A percentile compares a stretch with the other conserved stretches of the same genome.
These are phyloP conservation scores for Achlya flavicornis DNA, from an alignment of 2,888 invertebrate genomes.

Conservation along the genomic window DNA sequence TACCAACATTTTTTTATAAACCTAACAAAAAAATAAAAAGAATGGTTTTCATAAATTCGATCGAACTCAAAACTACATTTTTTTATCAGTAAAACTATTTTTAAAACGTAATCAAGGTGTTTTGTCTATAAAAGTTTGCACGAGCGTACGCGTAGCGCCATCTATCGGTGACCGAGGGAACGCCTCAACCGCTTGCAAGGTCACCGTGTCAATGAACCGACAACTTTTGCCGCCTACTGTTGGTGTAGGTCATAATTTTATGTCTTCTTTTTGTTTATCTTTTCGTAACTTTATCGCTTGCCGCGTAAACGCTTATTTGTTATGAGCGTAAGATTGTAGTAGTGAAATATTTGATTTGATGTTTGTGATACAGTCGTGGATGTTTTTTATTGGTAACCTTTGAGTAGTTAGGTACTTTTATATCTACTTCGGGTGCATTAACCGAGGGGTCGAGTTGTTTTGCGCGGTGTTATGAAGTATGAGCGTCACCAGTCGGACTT, in stretches of 20 bases:
- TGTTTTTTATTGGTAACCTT: constrained; percentile 1
- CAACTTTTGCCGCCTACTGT: constrained; percentile 83
- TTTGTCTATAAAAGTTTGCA: background rate
- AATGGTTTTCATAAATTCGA: too few species aligned
- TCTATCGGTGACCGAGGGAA: constrained; percentile 62
- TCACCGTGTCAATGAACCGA: constrained; percentile 81
- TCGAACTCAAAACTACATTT: too few species aligned
- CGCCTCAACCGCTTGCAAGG: constrained; percentile 66
- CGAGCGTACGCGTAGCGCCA: constrained; percentile 55
- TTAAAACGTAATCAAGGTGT: too few species aligned
- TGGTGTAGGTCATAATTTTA: constrained; percentile 84
- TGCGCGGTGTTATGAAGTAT: constrained; percentile 1
- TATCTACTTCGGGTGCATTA: constrained; percentile 1
- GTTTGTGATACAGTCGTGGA: constrained; percentile 15
- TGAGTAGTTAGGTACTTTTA: background rate
- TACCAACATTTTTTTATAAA: too few species aligned
- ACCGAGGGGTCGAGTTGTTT: constrained; percentile 8
- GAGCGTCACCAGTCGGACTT: constrained; percentile 5
- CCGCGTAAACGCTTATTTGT: constrained; percentile 66
- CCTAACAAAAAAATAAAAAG: too few species aligned
- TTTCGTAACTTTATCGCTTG: constrained; percentile 80
- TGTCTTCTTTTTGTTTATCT: constrained; percentile 84
- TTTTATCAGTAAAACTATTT: too few species aligned
- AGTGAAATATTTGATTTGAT: constrained; percentile 17
- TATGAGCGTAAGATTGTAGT: constrained; percentile 36